A percentile compares a stretch with the other conserved stretches of the same genome.
phyloP scores from a whole-genome alignment of 2,888 invertebrate species.

The Aplocera efformata region DNA sequence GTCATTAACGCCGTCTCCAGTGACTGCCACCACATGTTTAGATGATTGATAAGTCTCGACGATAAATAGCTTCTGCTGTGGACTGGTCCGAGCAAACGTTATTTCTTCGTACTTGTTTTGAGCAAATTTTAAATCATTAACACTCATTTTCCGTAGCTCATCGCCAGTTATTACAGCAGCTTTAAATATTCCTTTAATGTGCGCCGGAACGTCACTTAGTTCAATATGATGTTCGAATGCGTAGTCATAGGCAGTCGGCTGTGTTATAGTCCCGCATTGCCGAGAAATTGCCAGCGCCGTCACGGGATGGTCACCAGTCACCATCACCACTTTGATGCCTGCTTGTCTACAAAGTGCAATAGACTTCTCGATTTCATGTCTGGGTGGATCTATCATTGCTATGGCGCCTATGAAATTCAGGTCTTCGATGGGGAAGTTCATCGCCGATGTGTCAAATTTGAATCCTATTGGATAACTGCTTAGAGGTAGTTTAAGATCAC shows the following conservation, averaged over 20 bases:
- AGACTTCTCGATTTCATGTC: slow-evolving; percentile 83
- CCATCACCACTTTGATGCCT: slow-evolving; percentile 87
- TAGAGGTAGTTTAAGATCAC: slow-evolving; percentile 83
- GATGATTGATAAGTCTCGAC: slow-evolving; percentile 90
- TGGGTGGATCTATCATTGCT: slow-evolving; percentile 87
- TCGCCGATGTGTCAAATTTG: slow-evolving; percentile 78
- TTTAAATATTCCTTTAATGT: slow-evolving; percentile 63
- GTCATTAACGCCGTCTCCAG: slow-evolving; percentile 94
- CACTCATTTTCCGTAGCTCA: slow-evolving; percentile 80
- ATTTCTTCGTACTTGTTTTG: slow-evolving; percentile 84
- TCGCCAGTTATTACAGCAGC: slow-evolving; percentile 70
- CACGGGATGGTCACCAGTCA: slow-evolving; percentile 87
- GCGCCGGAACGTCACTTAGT: slow-evolving; percentile 68
- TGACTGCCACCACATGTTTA: slow-evolving; percentile 91
- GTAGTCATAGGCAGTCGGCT: slow-evolving; percentile 85
- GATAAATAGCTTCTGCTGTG: slow-evolving; percentile 84
- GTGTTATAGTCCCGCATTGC: slow-evolving; percentile 82
- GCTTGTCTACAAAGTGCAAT: slow-evolving; percentile 84
- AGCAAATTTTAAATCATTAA: slow-evolving; percentile 77
- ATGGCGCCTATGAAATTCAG: slow-evolving; percentile 83
- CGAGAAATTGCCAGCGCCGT: slow-evolving; percentile 87
- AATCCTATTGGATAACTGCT: slow-evolving; percentile 73
- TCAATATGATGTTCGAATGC: slow-evolving; percentile 82
- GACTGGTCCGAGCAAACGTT: slow-evolving; percentile 87
- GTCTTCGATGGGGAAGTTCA: slow-evolving; percentile 84